Base-by-base conservation (phyloP, 2,797 vertebrate species). In the Thunnus albacares region DNA sequence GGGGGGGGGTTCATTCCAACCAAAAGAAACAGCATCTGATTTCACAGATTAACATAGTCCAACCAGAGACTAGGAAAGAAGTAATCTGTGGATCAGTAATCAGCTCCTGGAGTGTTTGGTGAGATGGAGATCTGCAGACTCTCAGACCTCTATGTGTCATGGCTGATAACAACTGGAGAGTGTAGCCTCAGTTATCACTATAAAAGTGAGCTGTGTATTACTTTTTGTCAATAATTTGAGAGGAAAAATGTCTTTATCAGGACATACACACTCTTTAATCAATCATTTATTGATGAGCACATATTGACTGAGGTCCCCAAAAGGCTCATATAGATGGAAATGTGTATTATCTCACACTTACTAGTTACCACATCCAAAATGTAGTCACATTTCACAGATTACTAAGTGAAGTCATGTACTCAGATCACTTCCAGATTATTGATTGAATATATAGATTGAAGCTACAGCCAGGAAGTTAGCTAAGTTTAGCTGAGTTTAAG, bases 41-140 rank as follows among this genome's bases (percentile, higher is more conserved):
- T 85, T 79, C 49, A 75, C 70, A 61, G 60, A 82, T 79, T 73
- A 66, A 84, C 79, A 76, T 63, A 53, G 63, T 79, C 60, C 24
- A 65, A 72, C 30, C n/a, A 56, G 22, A 71, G 18, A 56, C 56
- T 5, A 22, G 62, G 2, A 55, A 60, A 58, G 17, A 71, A 24
- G 20, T n/a, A 60, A 51, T 33, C 18, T 28, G 18, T 26, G 6
- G 55, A 64, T 49, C 45, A 49, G 45, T 49, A 49, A 73, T 6
- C 10, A 38, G n/a, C 3, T 12, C 28, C 55, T 53, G 41, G 43
- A 64, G 69, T 22, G 41, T 58, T 73, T 71, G 45, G 9, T 45
- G 18, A 30, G 15, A 77, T 33, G 30, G 30, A 33, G 53, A 67
- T 22, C 4, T 60, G 24, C 59, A n/a, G 26, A 58, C 26, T 28